Conservation (phyloP, 2,888 invertebrate species). For the Drosophila helvetica region DNA sequence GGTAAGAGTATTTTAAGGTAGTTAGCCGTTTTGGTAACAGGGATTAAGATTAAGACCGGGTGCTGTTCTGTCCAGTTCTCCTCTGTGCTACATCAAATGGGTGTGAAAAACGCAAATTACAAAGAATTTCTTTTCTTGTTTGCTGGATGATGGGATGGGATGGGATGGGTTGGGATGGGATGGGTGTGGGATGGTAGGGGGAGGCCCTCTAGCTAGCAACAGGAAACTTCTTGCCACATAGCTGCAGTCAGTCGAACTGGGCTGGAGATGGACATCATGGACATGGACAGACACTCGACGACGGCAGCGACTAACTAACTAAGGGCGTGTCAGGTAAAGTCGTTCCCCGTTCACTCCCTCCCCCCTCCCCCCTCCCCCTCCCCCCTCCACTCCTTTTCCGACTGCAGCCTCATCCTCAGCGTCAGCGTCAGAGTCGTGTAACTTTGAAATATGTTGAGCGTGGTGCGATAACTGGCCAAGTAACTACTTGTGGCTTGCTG, state of each 20-base stretch:
- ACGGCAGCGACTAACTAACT: conserved; percentile 66
- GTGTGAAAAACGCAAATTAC: conserved; percentile 79
- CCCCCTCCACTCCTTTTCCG: no score
- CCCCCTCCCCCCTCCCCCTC: no score
- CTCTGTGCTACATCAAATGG: conserved; percentile 67
- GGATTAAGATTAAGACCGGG: conserved; percentile 75
- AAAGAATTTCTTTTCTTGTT: conserved; percentile 62
- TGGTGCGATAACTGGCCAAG: conserved; percentile 77
- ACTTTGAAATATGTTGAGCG: conserved; percentile 78
- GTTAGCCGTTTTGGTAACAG: conserved; percentile 79
- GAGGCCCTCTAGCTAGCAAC: conserved; percentile 48
- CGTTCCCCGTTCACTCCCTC: conserved; percentile 5
- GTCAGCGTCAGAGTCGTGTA: conserved; percentile 77
- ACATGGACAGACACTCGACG: conserved; percentile 37
- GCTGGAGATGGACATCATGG: conserved; percentile 36
- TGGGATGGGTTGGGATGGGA: conserved; percentile 3
- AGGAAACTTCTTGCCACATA: conserved; percentile 74
- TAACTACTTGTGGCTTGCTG: conserved; percentile 45
- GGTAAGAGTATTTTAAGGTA: conserved; percentile 46
- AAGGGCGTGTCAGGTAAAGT: conserved; percentile 73
- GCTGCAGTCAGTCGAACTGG: conserved; percentile 49
- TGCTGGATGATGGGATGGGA: conserved; percentile 14
- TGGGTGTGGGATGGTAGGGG: conserved; percentile 10
- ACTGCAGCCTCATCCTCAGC: no score
- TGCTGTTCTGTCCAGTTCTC: conserved; percentile 49